A percentile compares a stretch with the other conserved stretches of the same genome.
Conservation (phyloP, 2,113 vertebrate species). For the Pygoscelis antarcticus region DNA sequence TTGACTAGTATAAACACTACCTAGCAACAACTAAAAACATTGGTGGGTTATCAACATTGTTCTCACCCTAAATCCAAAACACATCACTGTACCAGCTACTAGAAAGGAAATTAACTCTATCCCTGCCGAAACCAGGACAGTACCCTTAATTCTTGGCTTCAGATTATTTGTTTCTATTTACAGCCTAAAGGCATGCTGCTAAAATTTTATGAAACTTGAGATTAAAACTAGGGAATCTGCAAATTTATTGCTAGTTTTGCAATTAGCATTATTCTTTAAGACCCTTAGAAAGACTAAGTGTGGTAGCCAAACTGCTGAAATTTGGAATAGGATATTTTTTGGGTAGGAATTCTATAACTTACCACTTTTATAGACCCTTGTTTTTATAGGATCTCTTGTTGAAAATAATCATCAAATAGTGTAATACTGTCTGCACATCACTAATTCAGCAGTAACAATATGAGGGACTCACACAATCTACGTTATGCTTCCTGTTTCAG, state of each 20-base stretch:
- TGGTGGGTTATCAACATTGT: too few species aligned
- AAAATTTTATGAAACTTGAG: background rate
- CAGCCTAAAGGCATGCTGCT: background rate
- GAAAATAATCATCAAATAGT: background rate
- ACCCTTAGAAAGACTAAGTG: background rate
- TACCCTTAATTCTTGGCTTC: background rate
- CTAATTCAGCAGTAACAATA: background rate
- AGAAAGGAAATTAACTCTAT: too few species aligned
- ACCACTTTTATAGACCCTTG: background rate
- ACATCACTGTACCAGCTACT: too few species aligned
- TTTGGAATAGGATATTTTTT: background rate
- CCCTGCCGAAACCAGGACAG: too few species aligned
- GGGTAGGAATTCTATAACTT: background rate
- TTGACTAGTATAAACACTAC: too few species aligned
- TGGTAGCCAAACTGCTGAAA: background rate
- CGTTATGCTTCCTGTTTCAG: background rate
- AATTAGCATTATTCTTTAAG: background rate
- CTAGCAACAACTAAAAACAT: too few species aligned
- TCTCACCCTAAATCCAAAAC: too few species aligned
- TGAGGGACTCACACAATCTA: background rate
- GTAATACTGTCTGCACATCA: background rate
- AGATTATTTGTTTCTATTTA: background rate
- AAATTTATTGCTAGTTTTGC: background rate
- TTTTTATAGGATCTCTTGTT: background rate
- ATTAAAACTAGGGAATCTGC: background rate